These are phyloP conservation scores for Drosophila fungiperda DNA, from an alignment of 2,888 invertebrate species.

Conservation along the genomic window DNA sequence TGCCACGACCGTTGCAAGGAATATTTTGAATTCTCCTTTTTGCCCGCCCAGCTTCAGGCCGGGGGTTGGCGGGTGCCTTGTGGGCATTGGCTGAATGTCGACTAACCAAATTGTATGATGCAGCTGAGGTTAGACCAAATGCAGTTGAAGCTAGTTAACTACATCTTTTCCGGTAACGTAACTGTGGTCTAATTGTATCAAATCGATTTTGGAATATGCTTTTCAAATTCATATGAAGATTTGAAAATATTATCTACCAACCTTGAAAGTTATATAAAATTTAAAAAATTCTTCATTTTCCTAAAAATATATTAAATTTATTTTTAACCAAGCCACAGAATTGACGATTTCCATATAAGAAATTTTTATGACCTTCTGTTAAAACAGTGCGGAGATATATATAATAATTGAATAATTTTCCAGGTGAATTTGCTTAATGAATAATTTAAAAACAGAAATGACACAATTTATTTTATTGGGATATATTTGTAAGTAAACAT, in stretches of 20 bases:
- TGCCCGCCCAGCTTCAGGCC: background rate
- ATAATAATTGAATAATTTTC: background rate
- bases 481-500: background rate
- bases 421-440: background rate
- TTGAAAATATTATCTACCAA: background rate
- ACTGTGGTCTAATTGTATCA: too few species aligned
- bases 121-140: constrained; percentile 22
- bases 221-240: background rate
- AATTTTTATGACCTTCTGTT: background rate
- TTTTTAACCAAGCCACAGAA: background rate
- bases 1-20: constrained; percentile 65
- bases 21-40: constrained; percentile 72
- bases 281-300: fast-evolving
- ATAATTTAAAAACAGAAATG: background rate
- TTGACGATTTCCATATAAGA: background rate
- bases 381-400: background rate
- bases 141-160: constrained; percentile 10
- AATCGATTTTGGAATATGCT: background rate
- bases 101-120: constrained; percentile 26
- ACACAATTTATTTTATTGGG: background rate
- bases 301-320: background rate
- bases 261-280: background rate
- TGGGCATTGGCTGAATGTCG: background rate
- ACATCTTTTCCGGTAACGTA: background rate
- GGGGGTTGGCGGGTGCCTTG: background rate